Evolutionary conservation across 2,888 invertebrate genomes (phyloP), one percentile per base, ranked within the genome.

Genomic region (Ptychoptera albimana): DNA sequence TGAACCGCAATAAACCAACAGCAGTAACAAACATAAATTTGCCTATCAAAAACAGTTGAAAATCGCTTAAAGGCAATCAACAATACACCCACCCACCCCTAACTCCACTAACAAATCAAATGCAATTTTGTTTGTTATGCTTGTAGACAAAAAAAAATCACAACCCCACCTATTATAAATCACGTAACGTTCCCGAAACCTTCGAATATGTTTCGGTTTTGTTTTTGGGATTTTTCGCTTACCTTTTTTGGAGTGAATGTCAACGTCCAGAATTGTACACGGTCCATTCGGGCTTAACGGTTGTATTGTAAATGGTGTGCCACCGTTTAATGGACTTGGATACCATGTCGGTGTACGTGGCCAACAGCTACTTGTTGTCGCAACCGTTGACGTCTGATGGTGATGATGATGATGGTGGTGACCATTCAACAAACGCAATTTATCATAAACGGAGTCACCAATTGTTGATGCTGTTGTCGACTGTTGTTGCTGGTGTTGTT

Each of bases 261-360:
- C 51, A 42, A 50, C 51, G 12, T 49, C 16, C 13, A 50, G 36
- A 37, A 48, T 47, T 16, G 46, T 46, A 44, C 50, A 50, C 15
- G 44, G 41, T 11, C 47, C 45, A 35, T 46, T 44, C 30, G 52
- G 52, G 43, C 52, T 52, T n/a, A 52, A 48, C 37, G 52, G 50
- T 39, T 55, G 50, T 34, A 57, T 48, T 9, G 54, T 48, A 47
- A 53, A 54, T 8, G 54, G 50, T 41, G 52, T 46, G 11, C 47
- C 49, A n/a, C 55, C 51, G 42, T 55, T 58, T 6, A 61, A 29
- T 3, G 63, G 58, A 15, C 61, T 53, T 15, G 63, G 51, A 48
- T 64, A 64, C 63, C 63, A 64, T 3, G 63, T 49, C 1, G 63
- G 53, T 43, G 53, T 40, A 9, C 61, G 50, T 32, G 62, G 55